These are phyloP conservation scores for Noctuana brunneofusca DNA, from an alignment of 2,888 invertebrate genomes.

Conservation along the genomic window DNA sequence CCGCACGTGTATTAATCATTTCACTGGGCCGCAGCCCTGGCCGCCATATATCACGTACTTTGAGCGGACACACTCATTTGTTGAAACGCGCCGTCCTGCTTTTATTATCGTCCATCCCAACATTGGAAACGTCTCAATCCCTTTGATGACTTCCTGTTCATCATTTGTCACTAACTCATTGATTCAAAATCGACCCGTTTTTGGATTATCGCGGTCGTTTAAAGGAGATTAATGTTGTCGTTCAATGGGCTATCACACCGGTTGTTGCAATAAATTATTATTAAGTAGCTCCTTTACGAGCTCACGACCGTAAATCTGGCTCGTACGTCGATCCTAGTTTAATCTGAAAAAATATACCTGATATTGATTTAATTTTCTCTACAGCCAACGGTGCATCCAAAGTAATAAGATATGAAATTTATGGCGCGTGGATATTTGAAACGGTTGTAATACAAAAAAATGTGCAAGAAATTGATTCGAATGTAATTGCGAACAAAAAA, in stretches of 20 bases:
- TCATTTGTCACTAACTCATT: constrained; percentile 54
- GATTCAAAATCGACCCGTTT: constrained; percentile 58
- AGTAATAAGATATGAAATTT: constrained; percentile 23
- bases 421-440: constrained; percentile 10
- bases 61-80: constrained; percentile 69
- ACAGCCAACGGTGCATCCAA: not conserved
- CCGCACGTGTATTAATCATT: constrained; percentile 67
- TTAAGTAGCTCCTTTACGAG: constrained; percentile 78
- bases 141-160: constrained; percentile 70
- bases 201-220: constrained; percentile 59
- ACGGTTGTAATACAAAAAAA: not conserved
- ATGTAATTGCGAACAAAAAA: constrained; percentile 42
- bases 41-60: constrained; percentile 66
- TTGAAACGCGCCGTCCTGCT: constrained; percentile 60
- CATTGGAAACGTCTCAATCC: constrained; percentile 75
- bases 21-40: constrained; percentile 50
- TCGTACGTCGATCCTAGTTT: constrained; percentile 64
- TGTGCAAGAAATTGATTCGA: constrained; percentile 34
- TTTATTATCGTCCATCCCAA: constrained; percentile 67
- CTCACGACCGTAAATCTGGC: constrained; percentile 59
- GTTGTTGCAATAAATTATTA: constrained; percentile 78
- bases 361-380: constrained; percentile 49
- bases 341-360: constrained; percentile 73
- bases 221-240: constrained; percentile 73
- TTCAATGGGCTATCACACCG: constrained; percentile 58